Evolutionary conservation across 2,113 vertebrate species (phyloP), one percentile per base, ranked within the genome.

Genomic region (Callipepla californica): DNA sequence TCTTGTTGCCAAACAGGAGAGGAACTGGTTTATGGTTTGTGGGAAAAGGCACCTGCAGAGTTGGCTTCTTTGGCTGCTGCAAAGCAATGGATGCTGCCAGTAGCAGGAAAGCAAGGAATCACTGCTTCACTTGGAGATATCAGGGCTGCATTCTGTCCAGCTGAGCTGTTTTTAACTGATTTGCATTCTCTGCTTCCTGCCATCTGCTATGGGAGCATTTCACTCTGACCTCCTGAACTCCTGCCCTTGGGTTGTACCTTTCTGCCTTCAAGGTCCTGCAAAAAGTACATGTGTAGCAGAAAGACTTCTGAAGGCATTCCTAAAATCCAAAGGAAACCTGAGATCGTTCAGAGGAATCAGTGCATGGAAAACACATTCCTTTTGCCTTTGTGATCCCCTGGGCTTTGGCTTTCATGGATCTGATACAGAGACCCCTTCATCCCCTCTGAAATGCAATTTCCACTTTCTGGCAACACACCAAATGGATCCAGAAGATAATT

Each of bases 31-130:
- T 92, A 74, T 73, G 74, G 90, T 57, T 80, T 93, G 79, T 30
- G 11, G 77, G 84, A 87, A 30, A 62, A 79, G 36, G 42, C 0
- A 0, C 45, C 92, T 82, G 62, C 75, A 63, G 89, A 91, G 42
- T 30, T 85, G 89, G 85, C 68, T 77, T 73, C 72, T 1, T 3
- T 85, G 74, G 83, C 48, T 1, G 0, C 91, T 79, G 78, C 62
- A 77, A 78, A 75, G 69, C 90, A 53, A 61, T 23, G 25, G 79
- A 77, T 65, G 44, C 62, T 93, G 79, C n/a, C 47, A 38, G 65
- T 18, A 83, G 47, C 65, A 92, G 82, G 40, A 73, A 82, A 9
- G 69, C 69, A 90, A 90, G 75, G 94, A 94, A 74, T n/a, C 90
- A 42, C 75, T 67, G 50, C 51, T 91, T 85, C 63, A 30, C 61